Evolutionary conservation across 2,113 vertebrate species (phyloP).

Genomic region (Gambusia holbrooki): DNA sequence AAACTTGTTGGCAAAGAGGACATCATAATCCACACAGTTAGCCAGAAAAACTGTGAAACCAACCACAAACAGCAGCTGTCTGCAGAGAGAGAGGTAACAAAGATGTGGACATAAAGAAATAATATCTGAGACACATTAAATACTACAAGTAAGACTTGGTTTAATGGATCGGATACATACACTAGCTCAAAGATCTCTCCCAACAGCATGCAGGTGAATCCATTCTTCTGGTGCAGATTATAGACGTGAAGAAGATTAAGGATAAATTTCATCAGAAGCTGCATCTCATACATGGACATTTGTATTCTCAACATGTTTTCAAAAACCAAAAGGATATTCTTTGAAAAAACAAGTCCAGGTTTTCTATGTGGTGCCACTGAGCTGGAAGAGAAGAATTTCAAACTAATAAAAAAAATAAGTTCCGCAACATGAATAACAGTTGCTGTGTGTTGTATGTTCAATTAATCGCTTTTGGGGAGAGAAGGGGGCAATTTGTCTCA

Average conservation of each 20-base stretch:
- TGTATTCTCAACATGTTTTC: not conserved
- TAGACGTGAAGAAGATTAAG: constrained; percentile 83
- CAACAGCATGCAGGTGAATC: constrained; percentile 97
- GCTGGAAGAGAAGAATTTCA: constrained; percentile 78
- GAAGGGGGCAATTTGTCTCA: not conserved
- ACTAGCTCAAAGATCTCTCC: constrained; percentile 96
- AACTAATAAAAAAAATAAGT: constrained; percentile 1
- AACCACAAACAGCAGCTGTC: constrained; percentile 98
- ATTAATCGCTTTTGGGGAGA: not conserved
- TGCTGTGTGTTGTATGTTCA: constrained; percentile 2
- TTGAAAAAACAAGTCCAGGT: constrained; percentile 97
- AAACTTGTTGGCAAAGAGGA: constrained; percentile 98
- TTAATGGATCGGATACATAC: constrained; percentile 80
- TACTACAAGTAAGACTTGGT: not conserved
- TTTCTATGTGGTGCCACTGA: constrained; percentile 98
- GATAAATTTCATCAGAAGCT: constrained; percentile 52
- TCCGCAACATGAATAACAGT: not conserved
- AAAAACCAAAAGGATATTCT: constrained; percentile 91
- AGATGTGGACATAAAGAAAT: not conserved
- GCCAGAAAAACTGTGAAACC: constrained; percentile 96
- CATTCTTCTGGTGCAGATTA: constrained; percentile 99
- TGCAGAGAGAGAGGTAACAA: constrained; percentile 54
- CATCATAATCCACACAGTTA: constrained; percentile 98
- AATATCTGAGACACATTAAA: not conserved
- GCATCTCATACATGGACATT: not conserved